Evolutionary conservation across 92 coral and sea anemone species (phyloP).

Genomic region (Micromussa lordhowensis): DNA sequence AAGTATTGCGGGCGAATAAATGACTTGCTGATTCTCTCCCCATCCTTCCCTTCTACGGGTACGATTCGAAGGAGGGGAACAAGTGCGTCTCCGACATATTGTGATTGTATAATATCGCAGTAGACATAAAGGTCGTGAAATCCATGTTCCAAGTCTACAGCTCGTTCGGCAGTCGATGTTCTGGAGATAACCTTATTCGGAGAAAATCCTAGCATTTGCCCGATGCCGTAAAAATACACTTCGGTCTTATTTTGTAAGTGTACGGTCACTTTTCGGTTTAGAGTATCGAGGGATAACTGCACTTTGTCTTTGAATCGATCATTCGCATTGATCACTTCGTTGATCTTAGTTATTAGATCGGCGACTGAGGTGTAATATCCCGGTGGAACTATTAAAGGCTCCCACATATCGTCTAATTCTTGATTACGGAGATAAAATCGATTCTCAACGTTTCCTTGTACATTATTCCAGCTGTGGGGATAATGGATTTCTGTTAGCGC

Average conservation of each 20-base stretch:
- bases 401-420: too few species aligned
- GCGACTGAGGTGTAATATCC: too few species aligned
- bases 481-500: too few species aligned
- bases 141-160: constrained; percentile 37
- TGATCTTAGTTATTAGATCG: too few species aligned
- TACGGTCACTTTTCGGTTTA: constrained; percentile 54
- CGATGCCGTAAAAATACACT: constrained; percentile 30
- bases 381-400: too few species aligned
- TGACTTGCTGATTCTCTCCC: constrained; percentile 46
- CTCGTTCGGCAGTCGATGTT: constrained; percentile 36
- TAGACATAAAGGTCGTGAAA: constrained; percentile 33
- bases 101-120: constrained; percentile 52
- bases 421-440: too few species aligned
- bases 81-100: constrained; percentile 43
- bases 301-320: too few species aligned
- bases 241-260: constrained; percentile 17
- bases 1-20: constrained; percentile 57
- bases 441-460: too few species aligned
- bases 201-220: constrained; percentile 37
- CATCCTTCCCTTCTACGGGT: constrained; percentile 52
- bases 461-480: too few species aligned
- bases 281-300: too few species aligned
- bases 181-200: not conserved
- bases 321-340: too few species aligned
- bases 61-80: constrained; percentile 48